These are phyloP conservation scores for Rhabdophis nuchalis DNA, from an alignment of 2,797 vertebrate genomes.

Conservation along the genomic window DNA sequence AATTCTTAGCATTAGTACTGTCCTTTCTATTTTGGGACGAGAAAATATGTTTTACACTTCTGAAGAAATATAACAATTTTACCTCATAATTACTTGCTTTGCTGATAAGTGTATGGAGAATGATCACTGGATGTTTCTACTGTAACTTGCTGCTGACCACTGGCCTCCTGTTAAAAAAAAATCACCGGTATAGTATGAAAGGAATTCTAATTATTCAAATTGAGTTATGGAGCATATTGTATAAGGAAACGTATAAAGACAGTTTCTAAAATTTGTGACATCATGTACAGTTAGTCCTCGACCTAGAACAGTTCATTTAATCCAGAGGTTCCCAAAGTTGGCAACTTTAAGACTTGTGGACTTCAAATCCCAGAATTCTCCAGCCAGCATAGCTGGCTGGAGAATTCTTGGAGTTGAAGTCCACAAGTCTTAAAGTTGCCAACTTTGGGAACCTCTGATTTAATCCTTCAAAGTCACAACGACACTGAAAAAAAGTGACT, in stretches of 20 bases:
- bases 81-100: slow-evolving; percentile 93
- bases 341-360: too few relatives aligned
- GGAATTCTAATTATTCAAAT: slow-evolving; percentile 13
- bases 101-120: slow-evolving; percentile 95
- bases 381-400: too few relatives aligned
- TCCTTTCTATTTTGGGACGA: neutral
- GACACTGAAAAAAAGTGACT: neutral
- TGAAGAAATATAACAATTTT: slow-evolving; percentile 43
- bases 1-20: neutral
- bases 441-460: too few relatives aligned
- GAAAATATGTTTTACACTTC: slow-evolving; percentile 24
- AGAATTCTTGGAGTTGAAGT: too few relatives aligned
- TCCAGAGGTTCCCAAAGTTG: too few relatives aligned
- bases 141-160: slow-evolving; percentile 84
- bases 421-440: too few relatives aligned
- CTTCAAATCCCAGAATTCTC: too few relatives aligned
- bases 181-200: slow-evolving; percentile 27
- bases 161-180: slow-evolving; percentile 84
- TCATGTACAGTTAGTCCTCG: neutral
- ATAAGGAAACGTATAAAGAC: neutral
- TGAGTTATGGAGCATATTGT: neutral
- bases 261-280: neutral
- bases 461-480: neutral
- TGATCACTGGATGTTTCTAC: slow-evolving; percentile 91
- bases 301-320: neutral